Evolutionary conservation across 37 sponge, comb jelly and placozoan species (phyloP), one percentile per base, ranked within the genome.

Genomic region (Ephydatia muelleri): DNA sequence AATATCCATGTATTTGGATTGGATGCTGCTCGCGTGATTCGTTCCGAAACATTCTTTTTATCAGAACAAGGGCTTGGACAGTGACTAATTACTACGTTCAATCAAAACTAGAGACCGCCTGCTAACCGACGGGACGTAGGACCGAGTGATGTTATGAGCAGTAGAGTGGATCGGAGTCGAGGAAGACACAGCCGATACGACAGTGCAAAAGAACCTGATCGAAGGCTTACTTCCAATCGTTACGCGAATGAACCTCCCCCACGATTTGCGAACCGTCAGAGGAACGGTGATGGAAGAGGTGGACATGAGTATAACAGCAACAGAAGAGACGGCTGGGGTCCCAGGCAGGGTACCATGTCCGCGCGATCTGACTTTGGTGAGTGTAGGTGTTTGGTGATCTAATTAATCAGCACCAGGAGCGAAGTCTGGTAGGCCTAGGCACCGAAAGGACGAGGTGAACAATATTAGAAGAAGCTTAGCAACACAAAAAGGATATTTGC

Each of bases 81-180:
- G 8, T 8, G 4, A 11, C 6, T 8, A 57, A 1, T 19, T 16
- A 16, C 19, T 19, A 11, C 57, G 6, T 57, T 57, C 16, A 57
- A 57, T 57, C 6, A 43, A 57, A 57, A 16, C 57, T 16, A 57
- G 57, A 57, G 57, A 57, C 57, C 57, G 57, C 57, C 57, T 57
- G 57, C 57, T 57, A 57, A 57, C 74, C 35, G 35, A 31, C 25
- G 74, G 35, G 30, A 73, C 25, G 33, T 71, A 73, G 74, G 33
- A 73, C 35, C 66, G 82, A 68, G 82, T 38, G 67, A 88, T 82
- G 83, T 82, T 88, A 88, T 88, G 88, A 88, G 88, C 77, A 72
- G 83, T 77, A 79, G 88, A 11, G 57, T 82, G 38, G 49, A 49
- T 33, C 40, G 32, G 23, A 86, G 67, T 65, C 79, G 72, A 79